Evolutionary conservation across 2,797 vertebrate species (phyloP), one percentile per base, ranked within the genome.

Genomic region (Scomberomorus guttatus): DNA sequence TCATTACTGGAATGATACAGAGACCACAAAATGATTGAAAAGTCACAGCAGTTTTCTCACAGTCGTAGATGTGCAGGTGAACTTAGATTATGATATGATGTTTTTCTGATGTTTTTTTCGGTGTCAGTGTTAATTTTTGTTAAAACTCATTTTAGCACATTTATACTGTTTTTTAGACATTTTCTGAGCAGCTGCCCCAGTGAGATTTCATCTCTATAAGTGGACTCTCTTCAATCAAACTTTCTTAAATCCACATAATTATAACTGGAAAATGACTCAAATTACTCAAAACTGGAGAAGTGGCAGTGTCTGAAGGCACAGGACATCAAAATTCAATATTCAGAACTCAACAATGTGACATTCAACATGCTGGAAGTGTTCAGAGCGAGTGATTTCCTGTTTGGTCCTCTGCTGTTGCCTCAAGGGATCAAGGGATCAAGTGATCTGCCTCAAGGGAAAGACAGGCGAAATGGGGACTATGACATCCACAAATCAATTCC

Each of bases 301-400:
- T 18, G 3, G 6, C 27, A 13, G 29, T n/a, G 60, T 32, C n/a
- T 70, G 17, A 55, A 5, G 9, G 24, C 18, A 52, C 1, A 44
- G 56, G 32, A 56, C 20, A 52, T 56, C 39, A 64, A 11, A 70
- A 34, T 65, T 78, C 20, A 56, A 72, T 32, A 29, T 25, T 76
- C 56, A 69, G 29, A 37, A 50, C 59, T 32, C 14, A 11, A 17
- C 42, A 65, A 27, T 70, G 2, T 51, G 51, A 63, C 60, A 60
- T 37, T 90, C 66, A 75, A 72, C 32, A 72, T 68, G 63, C 60
- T 8, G 59, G 22, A n/a, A 79, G 55, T 8, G 0, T 76, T 51
- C 61, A 66, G 8, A 24, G 52, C 20, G 48, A 79, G 32, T 2
- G 13, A 69, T 80, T 86, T 87, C 82, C 82, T 72, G 65, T 80